phyloP scores from a whole-genome alignment of 2,888 invertebrate genomes.

The Miltochrista miniata region DNA sequence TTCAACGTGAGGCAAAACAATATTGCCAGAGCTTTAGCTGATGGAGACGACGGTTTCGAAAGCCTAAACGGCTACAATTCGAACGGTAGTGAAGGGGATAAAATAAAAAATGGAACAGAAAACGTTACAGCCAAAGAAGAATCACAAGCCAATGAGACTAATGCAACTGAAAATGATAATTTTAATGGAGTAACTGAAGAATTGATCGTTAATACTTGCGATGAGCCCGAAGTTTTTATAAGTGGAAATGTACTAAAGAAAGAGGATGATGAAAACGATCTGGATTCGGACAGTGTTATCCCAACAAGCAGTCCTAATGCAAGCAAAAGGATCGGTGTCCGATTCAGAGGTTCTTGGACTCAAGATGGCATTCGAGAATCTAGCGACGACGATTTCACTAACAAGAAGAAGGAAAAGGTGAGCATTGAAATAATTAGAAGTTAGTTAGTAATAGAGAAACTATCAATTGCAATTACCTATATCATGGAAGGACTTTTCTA shows the following conservation, averaged over 20 bases:
- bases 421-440: conserved; percentile 4
- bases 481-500: too few species aligned
- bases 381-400: conserved; percentile 65
- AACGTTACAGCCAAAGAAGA: conserved; percentile 38
- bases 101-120: conserved; percentile 36
- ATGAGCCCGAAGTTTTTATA: conserved; percentile 16
- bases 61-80: conserved; percentile 93
- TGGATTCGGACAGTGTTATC: conserved; percentile 64
- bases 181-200: conserved; percentile 15
- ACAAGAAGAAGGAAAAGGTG: conserved; percentile 71
- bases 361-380: conserved; percentile 59
- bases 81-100: conserved; percentile 84
- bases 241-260: conserved; percentile 51
- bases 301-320: conserved; percentile 60
- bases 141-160: conserved; percentile 32
- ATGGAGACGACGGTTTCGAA: conserved; percentile 93
- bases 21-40: conserved; percentile 60
- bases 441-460: not conserved
- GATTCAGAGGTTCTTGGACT: conserved; percentile 71
- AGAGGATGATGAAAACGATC: conserved; percentile 73
- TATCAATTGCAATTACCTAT: not conserved
- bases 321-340: conserved; percentile 64
- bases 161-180: conserved; percentile 41
- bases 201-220: conserved; percentile 11
- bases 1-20: conserved; percentile 67